Percentiles rank a stretch among this genome's conserved stretches.
These are phyloP conservation scores for Leptopilina clavipes DNA, from an alignment of 1,140 invertebrate genomes.

Conservation along the genomic window DNA sequence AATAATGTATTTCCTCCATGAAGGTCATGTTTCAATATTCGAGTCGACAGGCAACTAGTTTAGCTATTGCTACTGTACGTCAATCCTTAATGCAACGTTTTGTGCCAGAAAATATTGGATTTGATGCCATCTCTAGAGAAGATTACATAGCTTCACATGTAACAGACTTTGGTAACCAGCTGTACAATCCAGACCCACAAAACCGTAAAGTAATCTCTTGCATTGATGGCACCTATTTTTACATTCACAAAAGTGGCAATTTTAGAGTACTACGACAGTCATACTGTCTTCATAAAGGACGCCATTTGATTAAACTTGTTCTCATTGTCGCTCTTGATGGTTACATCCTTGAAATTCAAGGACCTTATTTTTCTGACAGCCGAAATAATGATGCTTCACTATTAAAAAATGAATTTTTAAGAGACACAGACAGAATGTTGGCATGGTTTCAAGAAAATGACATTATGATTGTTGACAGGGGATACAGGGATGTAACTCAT, in stretches of 20 bases:
- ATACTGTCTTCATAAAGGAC: constrained; percentile 31
- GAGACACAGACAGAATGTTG: not conserved
- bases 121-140: not conserved
- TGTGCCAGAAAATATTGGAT: not conserved
- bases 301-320: constrained; percentile 22
- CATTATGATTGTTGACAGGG: not conserved
- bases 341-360: constrained; percentile 27
- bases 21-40: not conserved
- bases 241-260: not conserved
- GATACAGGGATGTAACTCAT: not conserved
- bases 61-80: not conserved
- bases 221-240: not conserved
- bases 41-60: not conserved
- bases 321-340: constrained; percentile 38
- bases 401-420: constrained; percentile 28
- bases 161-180: not conserved
- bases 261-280: constrained; percentile 31
- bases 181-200: not conserved
- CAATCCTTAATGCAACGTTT: not conserved
- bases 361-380: constrained; percentile 34
- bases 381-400: constrained; percentile 37
- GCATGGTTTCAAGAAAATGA: not conserved
- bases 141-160: not conserved
- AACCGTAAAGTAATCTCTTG: not conserved
- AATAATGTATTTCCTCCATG: too few species aligned